These are phyloP conservation scores for Macropis europaea DNA, from an alignment of 2,888 invertebrate genomes.

Conservation along the genomic window DNA sequence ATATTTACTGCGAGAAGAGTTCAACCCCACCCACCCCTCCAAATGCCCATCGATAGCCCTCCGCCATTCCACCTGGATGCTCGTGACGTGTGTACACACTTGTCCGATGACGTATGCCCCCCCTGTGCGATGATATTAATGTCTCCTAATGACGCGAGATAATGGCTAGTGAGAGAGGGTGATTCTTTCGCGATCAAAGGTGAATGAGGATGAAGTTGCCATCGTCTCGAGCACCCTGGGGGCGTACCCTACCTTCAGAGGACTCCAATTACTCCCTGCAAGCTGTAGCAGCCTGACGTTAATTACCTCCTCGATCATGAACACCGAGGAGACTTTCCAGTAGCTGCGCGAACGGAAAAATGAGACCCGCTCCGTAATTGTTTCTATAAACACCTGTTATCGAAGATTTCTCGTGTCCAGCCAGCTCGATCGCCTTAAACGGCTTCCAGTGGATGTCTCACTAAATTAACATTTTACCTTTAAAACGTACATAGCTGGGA, in stretches of 20 bases:
- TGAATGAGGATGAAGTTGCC: slow-evolving; percentile 28
- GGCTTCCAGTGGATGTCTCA: too few species aligned
- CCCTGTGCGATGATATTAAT: slow-evolving; percentile 57
- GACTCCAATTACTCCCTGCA: slow-evolving; percentile 18
- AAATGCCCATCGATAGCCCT: slow-evolving; percentile 22
- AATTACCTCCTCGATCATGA: slow-evolving; percentile 46
- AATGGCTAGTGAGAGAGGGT: not conserved
- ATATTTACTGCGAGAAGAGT: slow-evolving; percentile 72
- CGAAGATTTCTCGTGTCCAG: not conserved
- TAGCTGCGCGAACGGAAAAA: not conserved
- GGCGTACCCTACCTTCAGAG: not conserved
- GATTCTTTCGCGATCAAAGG: slow-evolving; percentile 23
- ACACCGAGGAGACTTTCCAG: slow-evolving; percentile 13
- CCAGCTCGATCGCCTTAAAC: too few species aligned
- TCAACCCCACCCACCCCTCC: slow-evolving; percentile 27
- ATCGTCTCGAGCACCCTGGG: not conserved
- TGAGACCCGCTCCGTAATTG: not conserved
- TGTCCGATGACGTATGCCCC: slow-evolving; percentile 4
- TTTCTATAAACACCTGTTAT: not conserved
- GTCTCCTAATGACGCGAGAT: slow-evolving; percentile 35
- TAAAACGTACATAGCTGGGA: too few species aligned
- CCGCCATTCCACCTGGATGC: slow-evolving; percentile 45
- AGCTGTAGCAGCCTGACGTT: slow-evolving; percentile 26
- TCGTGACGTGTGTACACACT: slow-evolving; percentile 33
- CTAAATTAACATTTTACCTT: too few species aligned